Percentiles rank a stretch among this genome's conserved stretches.
These are phyloP conservation scores for Cordilura impudica DNA, from an alignment of 2,888 invertebrate species.

Conservation along the genomic window DNA sequence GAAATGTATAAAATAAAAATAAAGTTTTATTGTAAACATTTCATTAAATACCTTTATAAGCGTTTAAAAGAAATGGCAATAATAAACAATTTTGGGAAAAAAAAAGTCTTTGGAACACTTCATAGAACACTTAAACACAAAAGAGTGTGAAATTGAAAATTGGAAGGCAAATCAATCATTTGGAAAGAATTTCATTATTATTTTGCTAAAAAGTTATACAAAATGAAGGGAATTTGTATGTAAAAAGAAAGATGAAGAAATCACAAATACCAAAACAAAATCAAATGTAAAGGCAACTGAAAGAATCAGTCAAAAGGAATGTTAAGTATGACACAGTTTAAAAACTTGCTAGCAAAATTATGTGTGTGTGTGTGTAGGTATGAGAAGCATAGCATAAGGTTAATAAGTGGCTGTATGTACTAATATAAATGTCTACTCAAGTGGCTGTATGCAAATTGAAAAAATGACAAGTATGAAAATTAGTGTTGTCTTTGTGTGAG, in stretches of 20 bases:
- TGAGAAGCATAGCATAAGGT: not conserved
- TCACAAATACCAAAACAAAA: not conserved
- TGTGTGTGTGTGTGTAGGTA: not conserved
- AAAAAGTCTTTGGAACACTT: not conserved
- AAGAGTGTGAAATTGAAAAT: not conserved
- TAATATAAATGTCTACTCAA: constrained; percentile 34
- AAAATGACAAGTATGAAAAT: too few species aligned
- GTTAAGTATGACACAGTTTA: constrained; percentile 32
- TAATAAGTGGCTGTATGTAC: not conserved
- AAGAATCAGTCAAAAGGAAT: constrained; percentile 38
- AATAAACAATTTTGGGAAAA: not conserved
- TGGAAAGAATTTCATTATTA: constrained; percentile 45
- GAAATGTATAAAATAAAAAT: not conserved
- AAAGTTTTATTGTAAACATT: not conserved
- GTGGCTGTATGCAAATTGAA: constrained; percentile 32
- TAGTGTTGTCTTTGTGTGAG: too few species aligned
- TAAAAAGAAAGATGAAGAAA: not conserved
- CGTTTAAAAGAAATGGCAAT: too few species aligned
- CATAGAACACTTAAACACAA: not conserved
- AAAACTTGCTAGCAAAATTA: constrained; percentile 17
- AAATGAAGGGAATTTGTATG: not conserved
- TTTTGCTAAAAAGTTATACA: constrained; percentile 12
- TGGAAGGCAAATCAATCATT: constrained; percentile 55
- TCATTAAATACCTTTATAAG: not conserved
- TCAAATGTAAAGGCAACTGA: not conserved